A percentile compares a stretch with the other conserved stretches of the same genome.
Conservation (phyloP, 2,888 invertebrate species). For the Drosophila leonis region DNA sequence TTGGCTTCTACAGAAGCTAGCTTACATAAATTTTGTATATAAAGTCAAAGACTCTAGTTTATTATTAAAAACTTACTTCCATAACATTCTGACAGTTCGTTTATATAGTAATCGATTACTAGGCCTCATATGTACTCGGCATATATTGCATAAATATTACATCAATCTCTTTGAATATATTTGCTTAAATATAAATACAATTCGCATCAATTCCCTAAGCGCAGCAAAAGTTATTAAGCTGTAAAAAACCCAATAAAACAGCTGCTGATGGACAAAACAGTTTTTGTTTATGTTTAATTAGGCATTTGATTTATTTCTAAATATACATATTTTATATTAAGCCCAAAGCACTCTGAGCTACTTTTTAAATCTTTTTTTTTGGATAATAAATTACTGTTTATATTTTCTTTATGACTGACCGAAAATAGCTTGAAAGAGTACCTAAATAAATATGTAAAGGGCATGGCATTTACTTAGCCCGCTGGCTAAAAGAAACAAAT, state of each 20-base stretch:
- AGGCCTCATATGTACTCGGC: too few relatives aligned
- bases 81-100: too few relatives aligned
- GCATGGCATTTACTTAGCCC: conserved; percentile 23
- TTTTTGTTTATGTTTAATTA: conserved; percentile 7
- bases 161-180: too few relatives aligned
- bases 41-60: too few relatives aligned
- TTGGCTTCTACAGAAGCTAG: neutral
- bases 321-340: neutral
- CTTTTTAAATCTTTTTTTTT: conserved; percentile 1
- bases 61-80: too few relatives aligned
- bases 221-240: neutral
- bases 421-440: conserved; percentile 25
- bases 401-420: conserved; percentile 7
- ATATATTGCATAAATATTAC: too few relatives aligned
- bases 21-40: too few relatives aligned
- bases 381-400: conserved; percentile 24
- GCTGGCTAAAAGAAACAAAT: conserved; percentile 38
- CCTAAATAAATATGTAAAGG: conserved; percentile 36
- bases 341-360: neutral
- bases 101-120: too few relatives aligned
- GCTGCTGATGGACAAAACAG: neutral
- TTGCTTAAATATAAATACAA: neutral
- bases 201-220: neutral
- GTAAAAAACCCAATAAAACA: neutral
- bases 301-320: neutral